These are phyloP conservation scores for Siphamia tubifer DNA, from an alignment of 2,113 vertebrate genomes.

Conservation along the genomic window DNA sequence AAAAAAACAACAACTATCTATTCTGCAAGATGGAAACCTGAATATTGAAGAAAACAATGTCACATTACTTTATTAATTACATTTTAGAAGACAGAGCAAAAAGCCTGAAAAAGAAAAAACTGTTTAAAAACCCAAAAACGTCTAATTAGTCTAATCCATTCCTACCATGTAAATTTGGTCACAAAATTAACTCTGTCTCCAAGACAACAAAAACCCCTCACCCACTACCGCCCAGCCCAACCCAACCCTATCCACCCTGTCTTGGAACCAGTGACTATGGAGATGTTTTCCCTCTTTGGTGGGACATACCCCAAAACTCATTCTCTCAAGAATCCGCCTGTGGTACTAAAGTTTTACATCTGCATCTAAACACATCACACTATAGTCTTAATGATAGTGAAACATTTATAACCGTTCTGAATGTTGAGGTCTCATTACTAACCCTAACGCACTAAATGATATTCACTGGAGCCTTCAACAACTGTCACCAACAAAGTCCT, in stretches of 20 bases:
- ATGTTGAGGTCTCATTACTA: neutral
- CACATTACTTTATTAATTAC: slow-evolving; percentile 15
- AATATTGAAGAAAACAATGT: slow-evolving; percentile 42
- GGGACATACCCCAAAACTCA: slow-evolving; percentile 16
- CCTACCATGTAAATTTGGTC: slow-evolving; percentile 36
- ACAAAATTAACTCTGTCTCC: slow-evolving; percentile 54
- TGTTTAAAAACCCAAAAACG: too few relatives aligned
- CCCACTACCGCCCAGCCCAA: too few relatives aligned
- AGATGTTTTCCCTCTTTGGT: too few relatives aligned
- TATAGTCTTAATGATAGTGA: neutral
- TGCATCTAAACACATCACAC: neutral
- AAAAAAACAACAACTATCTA: slow-evolving; percentile 19
- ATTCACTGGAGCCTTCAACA: neutral
- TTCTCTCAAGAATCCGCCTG: neutral
- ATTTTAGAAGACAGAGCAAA: slow-evolving; percentile 3
- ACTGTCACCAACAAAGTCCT: too few relatives aligned
- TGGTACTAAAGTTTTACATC: neutral
- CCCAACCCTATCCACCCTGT: too few relatives aligned
- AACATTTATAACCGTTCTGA: neutral
- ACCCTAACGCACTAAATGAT: neutral
- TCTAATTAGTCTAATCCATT: too few relatives aligned
- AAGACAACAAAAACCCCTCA: slow-evolving; percentile 63
- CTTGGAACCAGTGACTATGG: slow-evolving; percentile 63
- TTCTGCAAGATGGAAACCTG: slow-evolving; percentile 31
- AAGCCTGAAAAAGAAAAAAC: too few relatives aligned